Conservation (phyloP, 2,797 vertebrate genomes). For the Pogoniulus pusillus region DNA sequence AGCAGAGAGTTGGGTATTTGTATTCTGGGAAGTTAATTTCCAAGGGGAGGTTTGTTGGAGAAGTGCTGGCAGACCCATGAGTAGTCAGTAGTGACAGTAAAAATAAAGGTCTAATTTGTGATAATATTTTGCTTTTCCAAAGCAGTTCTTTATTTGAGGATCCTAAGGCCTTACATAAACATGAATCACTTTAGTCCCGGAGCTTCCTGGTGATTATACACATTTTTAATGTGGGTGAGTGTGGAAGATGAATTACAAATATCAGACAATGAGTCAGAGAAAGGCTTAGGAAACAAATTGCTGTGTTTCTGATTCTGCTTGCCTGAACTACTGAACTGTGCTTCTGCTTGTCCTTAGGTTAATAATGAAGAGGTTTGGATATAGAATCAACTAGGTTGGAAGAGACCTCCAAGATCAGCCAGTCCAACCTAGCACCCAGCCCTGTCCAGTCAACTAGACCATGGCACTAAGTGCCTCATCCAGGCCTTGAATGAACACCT, state of each 20-base stretch:
- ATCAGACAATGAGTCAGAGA: slow-evolving; percentile 58
- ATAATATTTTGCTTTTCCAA: slow-evolving; percentile 59
- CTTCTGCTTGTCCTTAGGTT: background rate
- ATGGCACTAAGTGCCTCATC: too few species aligned
- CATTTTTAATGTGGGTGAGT: slow-evolving; percentile 42
- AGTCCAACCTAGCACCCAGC: too few species aligned
- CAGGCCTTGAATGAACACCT: too few species aligned
- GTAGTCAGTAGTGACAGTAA: slow-evolving; percentile 27
- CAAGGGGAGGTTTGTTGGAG: slow-evolving; percentile 20
- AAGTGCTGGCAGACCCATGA: slow-evolving; percentile 38
- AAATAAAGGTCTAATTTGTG: slow-evolving; percentile 57
- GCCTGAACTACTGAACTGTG: background rate
- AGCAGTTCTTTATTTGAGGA: slow-evolving; percentile 36
- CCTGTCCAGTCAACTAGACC: too few species aligned
- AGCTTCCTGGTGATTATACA: slow-evolving; percentile 33
- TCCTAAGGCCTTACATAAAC: slow-evolving; percentile 57
- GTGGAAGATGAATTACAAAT: slow-evolving; percentile 55
- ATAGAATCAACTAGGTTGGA: too few species aligned
- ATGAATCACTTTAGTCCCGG: slow-evolving; percentile 54
- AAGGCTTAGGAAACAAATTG: slow-evolving; percentile 4
- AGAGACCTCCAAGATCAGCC: too few species aligned
- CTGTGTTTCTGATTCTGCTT: slow-evolving; percentile 2
- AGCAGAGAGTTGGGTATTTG: background rate
- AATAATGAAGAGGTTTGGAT: background rate
- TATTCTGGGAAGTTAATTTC: slow-evolving; percentile 47